Evolutionary conservation across 2,797 vertebrate species (phyloP).

Genomic region (Pseudochaenichthys georgianus): DNA sequence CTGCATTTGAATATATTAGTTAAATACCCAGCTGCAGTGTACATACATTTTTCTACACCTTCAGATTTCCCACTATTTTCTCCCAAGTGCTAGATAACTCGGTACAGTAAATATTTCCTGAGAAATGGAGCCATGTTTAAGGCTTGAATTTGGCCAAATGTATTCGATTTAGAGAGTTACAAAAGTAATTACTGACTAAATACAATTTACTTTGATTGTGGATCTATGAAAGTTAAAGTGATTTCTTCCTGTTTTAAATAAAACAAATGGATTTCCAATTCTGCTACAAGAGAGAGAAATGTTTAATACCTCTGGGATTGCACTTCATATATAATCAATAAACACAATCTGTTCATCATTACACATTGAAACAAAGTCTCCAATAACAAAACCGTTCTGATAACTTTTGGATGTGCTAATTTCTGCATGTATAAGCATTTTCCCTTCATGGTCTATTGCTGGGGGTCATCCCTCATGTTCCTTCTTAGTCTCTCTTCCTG

Average conservation of each 20-base stretch:
- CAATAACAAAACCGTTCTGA: neutral
- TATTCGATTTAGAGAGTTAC: neutral
- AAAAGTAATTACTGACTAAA: neutral
- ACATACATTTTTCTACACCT: neutral
- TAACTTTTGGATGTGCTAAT: neutral
- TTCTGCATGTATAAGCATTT: neutral
- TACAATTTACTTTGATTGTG: neutral
- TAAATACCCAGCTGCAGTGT: neutral
- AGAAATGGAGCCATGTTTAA: neutral
- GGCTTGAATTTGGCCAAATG: neutral
- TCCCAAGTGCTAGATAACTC: neutral
- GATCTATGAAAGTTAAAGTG: neutral
- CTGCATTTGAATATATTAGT: neutral
- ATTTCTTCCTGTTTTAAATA: neutral
- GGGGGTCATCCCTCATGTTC: conserved; percentile 6
- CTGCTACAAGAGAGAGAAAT: neutral
- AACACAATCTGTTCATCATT: neutral
- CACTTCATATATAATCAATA: neutral
- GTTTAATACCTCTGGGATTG: neutral
- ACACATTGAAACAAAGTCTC: neutral
- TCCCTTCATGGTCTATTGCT: neutral
- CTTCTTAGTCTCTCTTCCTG: conserved; percentile 17
- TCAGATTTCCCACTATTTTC: conserved; percentile 2
- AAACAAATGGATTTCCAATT: neutral
- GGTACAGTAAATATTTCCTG: neutral